Base-by-base conservation (phyloP, 1,140 invertebrate genomes). In the Epicauta chinensis region DNA sequence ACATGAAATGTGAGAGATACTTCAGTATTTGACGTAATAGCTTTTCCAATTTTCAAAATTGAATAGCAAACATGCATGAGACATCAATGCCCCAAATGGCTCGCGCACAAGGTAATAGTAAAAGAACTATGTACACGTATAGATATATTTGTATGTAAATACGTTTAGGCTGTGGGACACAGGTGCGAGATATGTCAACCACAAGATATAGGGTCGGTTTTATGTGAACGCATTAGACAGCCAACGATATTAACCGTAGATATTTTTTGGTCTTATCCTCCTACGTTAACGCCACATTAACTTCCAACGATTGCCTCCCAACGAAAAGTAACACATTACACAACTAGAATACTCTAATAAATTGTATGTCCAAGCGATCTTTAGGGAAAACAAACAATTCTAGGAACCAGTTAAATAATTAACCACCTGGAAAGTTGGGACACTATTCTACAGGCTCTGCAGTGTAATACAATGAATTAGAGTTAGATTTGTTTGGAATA, bases 111-210 rank as follows among this genome's bases (percentile, higher is more conserved):
- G 32, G 23, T 14, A 23, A 23, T 7, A 23, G 23, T 23, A 23
- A 23, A 23, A 23, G 23, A 23, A 23, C 23, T 23, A 16, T 17
- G 37, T 35, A 14, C 45, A 52, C 53, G 46, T 56, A 34, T 53
- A 46, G 49, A 58, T 56, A 61, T 61, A 63, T 63, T 63, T 63
- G 59, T 61, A 63, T 63, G 61, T 63, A 63, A 63, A 63, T 63
- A 63, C 54, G 59, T 50, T 60, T 55, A 59, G 61, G 55, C 53
- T 45, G 53, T 52, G 61, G 55, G 61, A 51, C 61, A 61, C 62
- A 64, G 62, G 62, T 64, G 62, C 51, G 58, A 64, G 57, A 61
- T 64, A 64, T 64, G 62, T 64, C 62, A 60, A 58, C 57, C 62
- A 55, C 57, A 58, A 58, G 61, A 63, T 59, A 63, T 63, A 63